Evolutionary conservation across 2,888 invertebrate species (phyloP).

Genomic region (Limulus polyphemus): DNA sequence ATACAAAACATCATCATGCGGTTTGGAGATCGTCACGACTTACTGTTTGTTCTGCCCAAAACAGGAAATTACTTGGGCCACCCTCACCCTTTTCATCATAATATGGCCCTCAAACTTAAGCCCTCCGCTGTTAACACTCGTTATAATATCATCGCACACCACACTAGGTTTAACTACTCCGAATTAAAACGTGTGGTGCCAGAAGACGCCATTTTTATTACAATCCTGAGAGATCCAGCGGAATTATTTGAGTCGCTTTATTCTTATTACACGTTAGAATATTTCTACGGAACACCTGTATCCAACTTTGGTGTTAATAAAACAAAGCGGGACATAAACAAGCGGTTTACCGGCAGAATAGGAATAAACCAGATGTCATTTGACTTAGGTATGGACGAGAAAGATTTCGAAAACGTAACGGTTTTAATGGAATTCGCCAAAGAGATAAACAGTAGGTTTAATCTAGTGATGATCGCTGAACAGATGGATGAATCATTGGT

Average conservation of each 20-base stretch:
- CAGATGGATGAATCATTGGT: slow-evolving; percentile 35
- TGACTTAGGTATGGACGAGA: slow-evolving; percentile 28
- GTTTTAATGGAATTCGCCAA: slow-evolving; percentile 16
- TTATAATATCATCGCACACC: slow-evolving; percentile 27
- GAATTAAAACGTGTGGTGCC: slow-evolving; percentile 23
- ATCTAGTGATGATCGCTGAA: slow-evolving; percentile 34
- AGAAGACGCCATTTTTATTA: slow-evolving; percentile 18
- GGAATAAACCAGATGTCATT: slow-evolving; percentile 31
- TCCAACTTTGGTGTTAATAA: slow-evolving; percentile 9
- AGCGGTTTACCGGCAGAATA: slow-evolving; percentile 4
- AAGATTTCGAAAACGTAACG: slow-evolving; percentile 12
- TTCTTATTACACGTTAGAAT: slow-evolving; percentile 25
- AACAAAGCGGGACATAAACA: too few species aligned
- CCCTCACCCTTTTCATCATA: slow-evolving; percentile 25
- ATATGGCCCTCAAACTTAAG: slow-evolving; percentile 24
- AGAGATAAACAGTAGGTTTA: slow-evolving; percentile 30
- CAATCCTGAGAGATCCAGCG: slow-evolving; percentile 23
- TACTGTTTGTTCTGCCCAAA: slow-evolving; percentile 28
- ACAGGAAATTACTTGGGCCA: slow-evolving; percentile 30
- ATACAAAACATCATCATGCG: slow-evolving; percentile 32
- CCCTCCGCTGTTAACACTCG: slow-evolving; percentile 5
- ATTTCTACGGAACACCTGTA: slow-evolving; percentile 1
- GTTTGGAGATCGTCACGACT: slow-evolving; percentile 26
- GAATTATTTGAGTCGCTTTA: slow-evolving; percentile 23
- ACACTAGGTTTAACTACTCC: slow-evolving; percentile 23